A percentile compares a stretch with the other conserved stretches of the same genome.
Evolutionary conservation across 2,888 invertebrate species (phyloP).

Genomic region (Tanaodytes sp.): DNA sequence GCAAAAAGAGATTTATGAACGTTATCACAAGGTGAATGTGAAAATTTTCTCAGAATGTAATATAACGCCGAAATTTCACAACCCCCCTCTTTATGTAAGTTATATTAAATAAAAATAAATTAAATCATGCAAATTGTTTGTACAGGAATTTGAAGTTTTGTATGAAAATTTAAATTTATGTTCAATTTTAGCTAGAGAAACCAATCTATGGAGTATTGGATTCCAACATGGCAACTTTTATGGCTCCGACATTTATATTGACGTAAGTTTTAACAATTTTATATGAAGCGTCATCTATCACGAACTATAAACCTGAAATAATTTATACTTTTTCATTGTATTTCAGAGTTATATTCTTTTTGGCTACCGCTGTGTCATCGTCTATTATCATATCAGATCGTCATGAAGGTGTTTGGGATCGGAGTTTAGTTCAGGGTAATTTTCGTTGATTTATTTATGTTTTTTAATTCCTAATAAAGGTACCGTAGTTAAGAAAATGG

Average conservation of each 20-base stretch:
- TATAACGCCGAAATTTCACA: conserved; percentile 75
- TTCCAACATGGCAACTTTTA: conserved; percentile 84
- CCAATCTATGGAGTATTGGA: conserved; percentile 81
- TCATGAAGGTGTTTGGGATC: conserved; percentile 89
- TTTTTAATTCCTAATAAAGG: too few relatives aligned
- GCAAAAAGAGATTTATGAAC: conserved; percentile 79
- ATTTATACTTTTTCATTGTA: too few relatives aligned
- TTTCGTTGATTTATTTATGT: too few relatives aligned
- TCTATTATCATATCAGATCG: conserved; percentile 86
- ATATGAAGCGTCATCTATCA: too few relatives aligned
- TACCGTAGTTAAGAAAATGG: too few relatives aligned
- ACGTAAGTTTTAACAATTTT: conserved; percentile 75
- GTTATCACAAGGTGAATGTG: conserved; percentile 80
- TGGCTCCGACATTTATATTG: conserved; percentile 88
- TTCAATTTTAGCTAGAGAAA: conserved; percentile 76
- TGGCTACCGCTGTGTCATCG: conserved; percentile 88
- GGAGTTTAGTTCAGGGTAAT: conserved; percentile 85
- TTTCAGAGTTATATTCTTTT: conserved; percentile 85
- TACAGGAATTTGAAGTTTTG: too few relatives aligned
- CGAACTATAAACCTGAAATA: too few relatives aligned
- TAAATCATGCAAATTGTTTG: too few relatives aligned
- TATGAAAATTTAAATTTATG: neutral
- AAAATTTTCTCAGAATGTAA: conserved; percentile 79
- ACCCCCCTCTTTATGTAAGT: conserved; percentile 76
- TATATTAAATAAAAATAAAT: too few relatives aligned